Conservation (phyloP, 2,113 vertebrate genomes). For the Pica pica region DNA sequence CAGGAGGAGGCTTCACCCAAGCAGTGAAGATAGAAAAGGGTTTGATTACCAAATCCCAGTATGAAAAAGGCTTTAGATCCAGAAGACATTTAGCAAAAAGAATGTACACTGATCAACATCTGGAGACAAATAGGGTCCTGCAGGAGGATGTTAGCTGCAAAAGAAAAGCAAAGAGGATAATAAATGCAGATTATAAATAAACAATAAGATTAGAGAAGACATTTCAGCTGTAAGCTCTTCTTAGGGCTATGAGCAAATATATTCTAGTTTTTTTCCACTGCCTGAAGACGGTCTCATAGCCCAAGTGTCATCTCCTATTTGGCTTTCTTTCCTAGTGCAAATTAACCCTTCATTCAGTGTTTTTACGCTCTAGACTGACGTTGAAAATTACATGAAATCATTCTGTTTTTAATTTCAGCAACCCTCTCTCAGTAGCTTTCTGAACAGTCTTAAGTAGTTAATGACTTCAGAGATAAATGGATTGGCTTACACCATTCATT, state of each 20-base stretch:
- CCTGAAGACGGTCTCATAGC: background rate
- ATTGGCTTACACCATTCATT: background rate
- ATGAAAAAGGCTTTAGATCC: conserved; percentile 10
- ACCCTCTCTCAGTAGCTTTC: background rate
- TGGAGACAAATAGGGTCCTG: background rate
- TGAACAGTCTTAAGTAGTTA: background rate
- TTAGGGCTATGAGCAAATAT: conserved; percentile 1
- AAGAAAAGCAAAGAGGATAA: conserved; percentile 13
- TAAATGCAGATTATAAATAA: background rate
- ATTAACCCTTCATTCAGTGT: conserved; percentile 28
- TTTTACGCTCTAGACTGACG: background rate
- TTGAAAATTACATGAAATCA: background rate
- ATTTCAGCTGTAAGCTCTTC: conserved; percentile 1
- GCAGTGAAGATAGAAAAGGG: background rate
- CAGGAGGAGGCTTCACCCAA: background rate
- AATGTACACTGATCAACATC: background rate
- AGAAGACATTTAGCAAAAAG: background rate
- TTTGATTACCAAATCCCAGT: background rate
- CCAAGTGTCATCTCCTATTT: background rate
- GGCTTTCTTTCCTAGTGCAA: background rate
- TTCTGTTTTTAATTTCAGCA: background rate
- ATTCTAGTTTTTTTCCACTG: background rate
- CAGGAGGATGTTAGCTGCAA: background rate
- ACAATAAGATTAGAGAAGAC: background rate
- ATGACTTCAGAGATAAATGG: background rate